Conservation (phyloP, 2,888 invertebrate genomes). For the Watsonalla cultraria region DNA sequence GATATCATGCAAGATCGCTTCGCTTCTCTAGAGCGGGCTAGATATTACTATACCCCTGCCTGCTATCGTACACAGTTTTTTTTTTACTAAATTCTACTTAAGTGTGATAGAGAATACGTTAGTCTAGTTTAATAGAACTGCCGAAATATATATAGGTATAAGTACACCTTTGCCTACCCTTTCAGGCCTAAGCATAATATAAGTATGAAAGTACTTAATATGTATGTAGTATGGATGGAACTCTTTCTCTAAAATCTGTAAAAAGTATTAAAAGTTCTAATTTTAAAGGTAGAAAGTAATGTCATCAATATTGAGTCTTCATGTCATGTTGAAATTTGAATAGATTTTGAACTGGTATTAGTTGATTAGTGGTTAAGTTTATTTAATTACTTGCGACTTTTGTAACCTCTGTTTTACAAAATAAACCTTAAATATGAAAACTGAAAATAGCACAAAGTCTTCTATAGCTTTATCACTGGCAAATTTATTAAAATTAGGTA, state of each 20-base stretch:
- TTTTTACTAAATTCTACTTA: no score
- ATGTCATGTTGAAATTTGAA: background rate
- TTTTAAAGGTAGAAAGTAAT: conserved; percentile 5
- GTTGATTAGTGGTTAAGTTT: background rate
- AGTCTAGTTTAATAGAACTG: no score
- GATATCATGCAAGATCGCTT: no score
- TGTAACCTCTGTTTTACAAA: background rate
- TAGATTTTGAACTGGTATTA: background rate
- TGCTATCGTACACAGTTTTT: no score
- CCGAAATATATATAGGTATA: no score
- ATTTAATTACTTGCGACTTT: background rate
- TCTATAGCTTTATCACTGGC: conserved; percentile 31
- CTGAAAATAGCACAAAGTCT: conserved; percentile 18
- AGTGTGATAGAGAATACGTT: no score
- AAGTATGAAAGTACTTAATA: no score
- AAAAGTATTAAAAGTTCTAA: background rate
- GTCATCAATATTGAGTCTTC: background rate
- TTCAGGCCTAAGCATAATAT: no score
- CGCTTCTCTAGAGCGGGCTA: no score
- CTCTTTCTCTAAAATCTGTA: conserved; percentile 9
- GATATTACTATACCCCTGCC: no score
- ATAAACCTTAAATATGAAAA: conserved; percentile 16
- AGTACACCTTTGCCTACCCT: no score
- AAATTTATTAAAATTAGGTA: conserved; percentile 46
- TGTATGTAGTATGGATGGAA: no score